These are phyloP conservation scores for Zaprionus camerounensis DNA, from an alignment of 1,140 invertebrate species.

Conservation along the genomic window DNA sequence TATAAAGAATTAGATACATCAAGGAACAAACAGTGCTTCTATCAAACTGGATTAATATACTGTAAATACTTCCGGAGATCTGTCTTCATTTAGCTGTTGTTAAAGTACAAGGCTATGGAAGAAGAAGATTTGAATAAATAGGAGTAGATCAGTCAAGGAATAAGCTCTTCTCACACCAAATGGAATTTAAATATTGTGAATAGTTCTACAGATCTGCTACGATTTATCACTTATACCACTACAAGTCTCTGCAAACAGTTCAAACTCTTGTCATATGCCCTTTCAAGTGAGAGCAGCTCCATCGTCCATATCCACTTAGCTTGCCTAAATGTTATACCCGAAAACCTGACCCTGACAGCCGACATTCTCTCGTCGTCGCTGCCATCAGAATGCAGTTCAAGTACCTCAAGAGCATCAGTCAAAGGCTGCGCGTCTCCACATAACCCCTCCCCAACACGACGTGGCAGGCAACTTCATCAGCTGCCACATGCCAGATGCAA, in stretches of 20 bases:
- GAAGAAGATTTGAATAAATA: no score
- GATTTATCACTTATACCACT: neutral
- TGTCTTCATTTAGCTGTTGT: no score
- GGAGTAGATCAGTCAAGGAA: neutral
- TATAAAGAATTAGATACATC: neutral
- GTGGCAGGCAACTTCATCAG: slow-evolving; percentile 70
- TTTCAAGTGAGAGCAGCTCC: neutral
- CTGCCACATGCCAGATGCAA: slow-evolving; percentile 70
- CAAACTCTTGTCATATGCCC: neutral
- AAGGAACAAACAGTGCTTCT: neutral
- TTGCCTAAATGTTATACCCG: neutral
- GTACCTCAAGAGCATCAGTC: slow-evolving; percentile 23
- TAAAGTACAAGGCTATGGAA: neutral
- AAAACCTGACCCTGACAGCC: slow-evolving; percentile 17
- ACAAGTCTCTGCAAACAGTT: neutral
- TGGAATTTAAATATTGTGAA: neutral
- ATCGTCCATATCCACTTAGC: neutral
- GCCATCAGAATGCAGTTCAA: slow-evolving; percentile 31
- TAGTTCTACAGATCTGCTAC: neutral
- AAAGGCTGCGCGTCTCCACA: slow-evolving; percentile 2
- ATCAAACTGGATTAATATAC: neutral
- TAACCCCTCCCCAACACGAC: neutral
- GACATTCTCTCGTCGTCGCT: slow-evolving; percentile 9
- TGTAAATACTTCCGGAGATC: neutral
- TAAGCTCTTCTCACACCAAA: neutral